Evolutionary conservation across 2,888 invertebrate species (phyloP).

Genomic region (Trissonchulus sp.): DNA sequence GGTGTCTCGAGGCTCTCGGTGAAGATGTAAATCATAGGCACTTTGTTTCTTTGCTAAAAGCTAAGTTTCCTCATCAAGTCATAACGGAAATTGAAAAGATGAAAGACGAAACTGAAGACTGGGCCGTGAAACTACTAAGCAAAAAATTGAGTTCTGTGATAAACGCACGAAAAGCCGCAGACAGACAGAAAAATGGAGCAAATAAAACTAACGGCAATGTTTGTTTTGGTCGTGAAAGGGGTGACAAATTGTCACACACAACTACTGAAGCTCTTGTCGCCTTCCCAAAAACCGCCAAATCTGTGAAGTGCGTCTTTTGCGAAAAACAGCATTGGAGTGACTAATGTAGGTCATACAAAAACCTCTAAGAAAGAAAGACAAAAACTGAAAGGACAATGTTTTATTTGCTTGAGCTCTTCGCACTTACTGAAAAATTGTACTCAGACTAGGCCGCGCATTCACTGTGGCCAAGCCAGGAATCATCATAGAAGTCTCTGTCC

Average conservation of each 20-base stretch:
- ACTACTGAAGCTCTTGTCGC: neutral
- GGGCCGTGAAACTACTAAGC: neutral
- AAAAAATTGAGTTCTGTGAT: neutral
- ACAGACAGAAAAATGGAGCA: neutral
- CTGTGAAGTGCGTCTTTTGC: neutral
- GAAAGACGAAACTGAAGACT: neutral
- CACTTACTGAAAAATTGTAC: neutral
- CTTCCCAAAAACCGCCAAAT: neutral
- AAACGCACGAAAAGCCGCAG: neutral
- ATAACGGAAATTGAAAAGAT: too few species aligned
- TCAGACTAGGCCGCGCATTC: neutral
- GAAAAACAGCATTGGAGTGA: neutral
- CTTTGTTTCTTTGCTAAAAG: too few species aligned
- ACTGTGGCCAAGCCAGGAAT: neutral
- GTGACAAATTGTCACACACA: too few species aligned
- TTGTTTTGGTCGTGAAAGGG: neutral
- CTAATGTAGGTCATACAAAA: neutral
- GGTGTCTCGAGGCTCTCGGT: too few species aligned
- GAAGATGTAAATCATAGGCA: too few species aligned
- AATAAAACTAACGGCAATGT: neutral
- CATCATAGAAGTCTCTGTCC: conserved; percentile 12
- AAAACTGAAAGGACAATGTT: conserved; percentile 5
- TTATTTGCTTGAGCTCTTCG: neutral
- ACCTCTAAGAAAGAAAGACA: neutral
- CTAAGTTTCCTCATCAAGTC: too few species aligned